Evolutionary conservation across 2,888 invertebrate species (phyloP), one percentile per base, ranked within the genome.

Genomic region (Julus scandinavius): DNA sequence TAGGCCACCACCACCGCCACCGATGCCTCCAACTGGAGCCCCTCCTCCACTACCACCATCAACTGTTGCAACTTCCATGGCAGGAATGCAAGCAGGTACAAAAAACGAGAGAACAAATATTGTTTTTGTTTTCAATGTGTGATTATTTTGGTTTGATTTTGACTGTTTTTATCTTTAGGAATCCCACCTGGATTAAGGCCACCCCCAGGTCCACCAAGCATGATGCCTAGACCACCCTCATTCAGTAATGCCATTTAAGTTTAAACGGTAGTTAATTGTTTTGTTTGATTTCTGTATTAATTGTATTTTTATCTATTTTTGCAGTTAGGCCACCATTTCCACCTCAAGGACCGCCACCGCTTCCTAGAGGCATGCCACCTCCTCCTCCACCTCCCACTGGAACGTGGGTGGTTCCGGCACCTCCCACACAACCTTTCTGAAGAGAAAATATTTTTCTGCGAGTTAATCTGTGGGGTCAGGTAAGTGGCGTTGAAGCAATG

Each of bases 171-270:
- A 38, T n/a, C n/a, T n/a, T n/a, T 17, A 49, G 45, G 45, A 85
- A 85, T 85, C 72, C 90, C 91, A 58, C 90, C 90, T 54, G 90
- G 90, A 2, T 87, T 89, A 88, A 88, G 90, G 84, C 90, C 89
- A 29, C 90, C 90, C 17, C 90, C 91, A n/a, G 91, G 96, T 1
- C 92, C 93, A 11, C 92, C 93, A 0, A 92, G 93, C 9, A 91
- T 92, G 1, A 94, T 95, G 0, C 94, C 94, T 0, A 95, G 96
- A 91, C 90, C 90, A 17, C 90, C 90, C 15, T 90, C 91, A 40
- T 80, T 80, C 80, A 80, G 80, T 80, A 80, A 80, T 72, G 11
- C 13, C 38, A 80, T 3, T 63, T 13, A 11, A 45, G 7, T 41
- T 85, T 85, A n/a, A 41, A 63, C 49, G 17, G 29, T 2, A n/a